Conservation (phyloP, 1,140 invertebrate genomes). For the Ericerus pela region DNA sequence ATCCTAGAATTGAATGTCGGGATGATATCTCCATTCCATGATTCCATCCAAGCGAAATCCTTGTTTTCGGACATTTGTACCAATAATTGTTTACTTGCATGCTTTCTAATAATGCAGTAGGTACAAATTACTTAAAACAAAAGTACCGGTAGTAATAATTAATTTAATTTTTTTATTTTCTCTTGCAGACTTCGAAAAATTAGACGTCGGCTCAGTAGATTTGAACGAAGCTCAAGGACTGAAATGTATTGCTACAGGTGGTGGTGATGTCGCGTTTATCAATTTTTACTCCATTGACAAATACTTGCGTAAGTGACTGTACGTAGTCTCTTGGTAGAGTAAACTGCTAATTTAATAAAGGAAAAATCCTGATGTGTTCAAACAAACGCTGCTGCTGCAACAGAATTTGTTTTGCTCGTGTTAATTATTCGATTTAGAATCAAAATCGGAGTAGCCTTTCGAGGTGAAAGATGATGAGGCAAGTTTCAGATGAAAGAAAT, state of each 20-base stretch:
- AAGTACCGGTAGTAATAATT: no score
- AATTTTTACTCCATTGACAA: slow-evolving; percentile 10
- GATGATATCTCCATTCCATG: no score
- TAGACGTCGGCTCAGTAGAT: not conserved
- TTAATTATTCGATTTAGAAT: not conserved
- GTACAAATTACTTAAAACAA: no score
- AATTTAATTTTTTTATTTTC: not conserved
- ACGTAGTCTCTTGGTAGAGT: not conserved
- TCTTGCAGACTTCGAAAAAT: not conserved
- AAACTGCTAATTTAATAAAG: no score
- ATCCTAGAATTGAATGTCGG: no score
- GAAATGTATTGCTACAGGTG: slow-evolving; percentile 58
- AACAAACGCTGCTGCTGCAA: no score
- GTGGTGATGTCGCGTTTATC: slow-evolving; percentile 74
- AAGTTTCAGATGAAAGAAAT: not conserved
- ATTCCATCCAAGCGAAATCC: no score
- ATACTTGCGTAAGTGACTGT: slow-evolving; percentile 14
- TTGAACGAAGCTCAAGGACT: slow-evolving; percentile 47
- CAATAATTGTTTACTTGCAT: no score
- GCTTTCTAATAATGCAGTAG: no score
- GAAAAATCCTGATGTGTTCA: no score
- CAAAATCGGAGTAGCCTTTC: no score
- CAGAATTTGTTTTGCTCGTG: not conserved
- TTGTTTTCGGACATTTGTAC: no score
- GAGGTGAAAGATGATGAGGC: not conserved